phyloP scores from a whole-genome alignment of 2,797 vertebrate species.

The Pitangus sulphuratus region DNA sequence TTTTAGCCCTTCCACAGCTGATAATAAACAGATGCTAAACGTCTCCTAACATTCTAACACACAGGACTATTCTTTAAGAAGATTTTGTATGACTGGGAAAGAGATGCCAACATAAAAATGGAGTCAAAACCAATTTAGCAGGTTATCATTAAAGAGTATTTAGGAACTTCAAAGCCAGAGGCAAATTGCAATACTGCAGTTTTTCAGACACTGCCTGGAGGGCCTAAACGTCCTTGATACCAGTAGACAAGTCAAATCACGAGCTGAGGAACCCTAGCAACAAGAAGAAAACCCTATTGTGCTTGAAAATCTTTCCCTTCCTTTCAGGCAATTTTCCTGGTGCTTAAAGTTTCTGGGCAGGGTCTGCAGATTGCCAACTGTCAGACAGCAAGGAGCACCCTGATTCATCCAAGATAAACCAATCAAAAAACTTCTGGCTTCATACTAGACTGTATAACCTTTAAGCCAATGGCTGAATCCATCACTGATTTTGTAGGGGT shows the following conservation, averaged over 20 bases:
- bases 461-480: background rate
- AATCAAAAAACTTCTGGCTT: background rate
- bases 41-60: background rate
- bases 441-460: background rate
- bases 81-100: background rate
- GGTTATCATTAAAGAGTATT: constrained; percentile 35
- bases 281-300: background rate
- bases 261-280: background rate
- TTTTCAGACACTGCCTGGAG: constrained; percentile 41
- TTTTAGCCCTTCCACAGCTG: background rate
- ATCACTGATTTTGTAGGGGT: background rate
- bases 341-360: background rate
- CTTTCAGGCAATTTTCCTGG: background rate
- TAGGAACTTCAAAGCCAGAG: constrained; percentile 53
- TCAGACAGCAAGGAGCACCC: background rate
- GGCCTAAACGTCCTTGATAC: constrained; percentile 21
- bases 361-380: background rate
- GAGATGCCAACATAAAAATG: constrained; percentile 16
- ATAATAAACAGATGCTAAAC: constrained; percentile 36
- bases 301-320: background rate
- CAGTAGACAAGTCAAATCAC: constrained; percentile 11
- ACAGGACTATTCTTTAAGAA: background rate
- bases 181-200: constrained; percentile 19
- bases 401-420: background rate
- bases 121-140: constrained; percentile 32